Evolutionary conservation across 2,797 vertebrate genomes (phyloP).

Genomic region (Phrynocephalus vlangalii): DNA sequence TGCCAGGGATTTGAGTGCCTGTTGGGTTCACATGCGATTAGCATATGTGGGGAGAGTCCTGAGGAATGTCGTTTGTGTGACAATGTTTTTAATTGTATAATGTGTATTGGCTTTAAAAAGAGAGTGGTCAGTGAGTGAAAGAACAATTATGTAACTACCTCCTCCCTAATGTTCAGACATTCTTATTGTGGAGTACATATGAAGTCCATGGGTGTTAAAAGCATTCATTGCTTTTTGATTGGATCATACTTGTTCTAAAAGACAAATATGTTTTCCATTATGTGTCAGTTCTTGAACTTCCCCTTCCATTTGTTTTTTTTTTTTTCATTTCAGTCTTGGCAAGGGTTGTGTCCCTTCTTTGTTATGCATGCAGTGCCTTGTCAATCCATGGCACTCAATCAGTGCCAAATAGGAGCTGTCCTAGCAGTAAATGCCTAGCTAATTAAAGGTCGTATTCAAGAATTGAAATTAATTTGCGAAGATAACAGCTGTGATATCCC

Average conservation of each 20-base stretch:
- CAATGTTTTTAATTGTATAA: too few relatives aligned
- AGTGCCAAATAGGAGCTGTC: neutral
- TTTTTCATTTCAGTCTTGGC: neutral
- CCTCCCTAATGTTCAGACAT: neutral
- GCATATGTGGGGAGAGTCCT: too few relatives aligned
- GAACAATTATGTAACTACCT: neutral
- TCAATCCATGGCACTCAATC: neutral
- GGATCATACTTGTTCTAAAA: neutral
- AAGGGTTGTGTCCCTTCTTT: neutral
- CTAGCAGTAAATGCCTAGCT: too few relatives aligned
- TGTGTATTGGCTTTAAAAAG: too few relatives aligned
- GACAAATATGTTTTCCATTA: neutral
- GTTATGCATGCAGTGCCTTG: neutral
- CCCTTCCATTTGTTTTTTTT: neutral
- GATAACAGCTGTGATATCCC: neutral
- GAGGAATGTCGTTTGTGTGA: too few relatives aligned
- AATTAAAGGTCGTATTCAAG: neutral
- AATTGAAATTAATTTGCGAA: neutral
- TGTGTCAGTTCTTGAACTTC: neutral
- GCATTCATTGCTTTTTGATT: neutral
- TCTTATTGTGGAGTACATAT: neutral
- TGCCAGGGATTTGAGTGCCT: too few relatives aligned
- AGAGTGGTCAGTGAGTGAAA: neutral
- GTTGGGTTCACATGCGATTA: too few relatives aligned
- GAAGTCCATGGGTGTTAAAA: neutral